These are phyloP conservation scores for Ceyx cyanopectus DNA, from an alignment of 2,113 vertebrate species.

Conservation along the genomic window DNA sequence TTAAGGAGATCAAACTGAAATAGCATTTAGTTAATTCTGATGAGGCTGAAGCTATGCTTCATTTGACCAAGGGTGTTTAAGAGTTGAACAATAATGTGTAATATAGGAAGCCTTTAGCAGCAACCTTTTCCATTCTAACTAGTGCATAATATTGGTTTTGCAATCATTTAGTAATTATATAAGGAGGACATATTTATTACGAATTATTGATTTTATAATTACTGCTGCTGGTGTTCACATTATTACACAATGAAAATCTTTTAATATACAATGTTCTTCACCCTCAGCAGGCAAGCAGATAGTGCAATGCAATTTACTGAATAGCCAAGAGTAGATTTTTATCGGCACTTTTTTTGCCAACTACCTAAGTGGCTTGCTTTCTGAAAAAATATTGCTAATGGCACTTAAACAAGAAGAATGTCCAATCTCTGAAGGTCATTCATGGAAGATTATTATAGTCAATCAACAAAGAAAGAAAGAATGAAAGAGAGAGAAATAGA, in stretches of 20 bases:
- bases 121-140: constrained; percentile 79
- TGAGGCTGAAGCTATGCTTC: constrained; percentile 73
- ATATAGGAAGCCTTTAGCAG: constrained; percentile 78
- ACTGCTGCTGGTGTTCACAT: constrained; percentile 79
- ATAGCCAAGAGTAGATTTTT: constrained; percentile 80
- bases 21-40: constrained; percentile 72
- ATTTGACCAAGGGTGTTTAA: constrained; percentile 78
- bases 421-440: constrained; percentile 77
- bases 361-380: constrained; percentile 74
- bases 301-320: constrained; percentile 77
- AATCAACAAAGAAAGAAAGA: constrained; percentile 22
- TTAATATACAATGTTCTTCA: constrained; percentile 81
- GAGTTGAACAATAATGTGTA: constrained; percentile 77
- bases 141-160: constrained; percentile 83
- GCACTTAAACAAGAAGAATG: constrained; percentile 72
- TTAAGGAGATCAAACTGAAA: constrained; percentile 65
- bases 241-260: constrained; percentile 83
- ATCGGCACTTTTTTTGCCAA: constrained; percentile 68
- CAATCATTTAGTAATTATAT: constrained; percentile 86
- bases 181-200: constrained; percentile 86
- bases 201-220: constrained; percentile 87
- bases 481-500: not conserved
- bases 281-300: constrained; percentile 73
- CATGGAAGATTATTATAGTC: constrained; percentile 63
- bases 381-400: constrained; percentile 74